Evolutionary conservation across 2,113 vertebrate species (phyloP), one percentile per base, ranked within the genome.

Genomic region (Xiphorhynchus elegans): DNA sequence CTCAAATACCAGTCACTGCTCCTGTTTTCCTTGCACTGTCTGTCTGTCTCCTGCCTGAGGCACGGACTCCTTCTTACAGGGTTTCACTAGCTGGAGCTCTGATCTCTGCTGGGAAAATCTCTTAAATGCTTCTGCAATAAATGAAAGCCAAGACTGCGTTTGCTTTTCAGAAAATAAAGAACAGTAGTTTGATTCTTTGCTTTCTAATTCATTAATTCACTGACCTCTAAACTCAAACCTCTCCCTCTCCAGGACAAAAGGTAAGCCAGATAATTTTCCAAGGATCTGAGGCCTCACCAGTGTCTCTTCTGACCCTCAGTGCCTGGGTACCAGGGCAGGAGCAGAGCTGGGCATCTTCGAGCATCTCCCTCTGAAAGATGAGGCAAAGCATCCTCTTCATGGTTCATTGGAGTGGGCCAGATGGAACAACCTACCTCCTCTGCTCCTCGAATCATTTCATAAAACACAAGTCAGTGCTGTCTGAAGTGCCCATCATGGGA

Each of bases 71-170:
- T 77, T 42, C 87, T 75, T 68, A 5, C 35, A 52, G 77, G 33
- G 44, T 82, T 96, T 90, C 67, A 47, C 83, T 76, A 77, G 75
- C 76, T 93, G 82, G 50, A 85, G 17, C 78, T n/a, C 84, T 93
- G 52, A 39, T 81, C 35, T 87, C 87, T 89, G 80, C 68, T 55
- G 59, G 66, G 29, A 81, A 80, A 92, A 68, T 26, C 35, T 86
- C 75, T 70, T 50, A 29, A 20, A 46, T 11, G 17, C 64, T 94
- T 21, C 73, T 64, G 49, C 89, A 60, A 60, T 47, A 52, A 85
- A 44, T 39, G 59, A 46, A 94, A 84, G 26, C 39, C 86, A 64
- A 74, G 80, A 21, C 35, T 20, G 17, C 4, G 2, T 44, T 76
- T 74, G 39, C 49, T 91, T 70, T 74, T 52, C 56, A 81, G 72